These are phyloP conservation scores for Myxocyprinus asiaticus DNA, from an alignment of 2,113 vertebrate species.

Conservation along the genomic window DNA sequence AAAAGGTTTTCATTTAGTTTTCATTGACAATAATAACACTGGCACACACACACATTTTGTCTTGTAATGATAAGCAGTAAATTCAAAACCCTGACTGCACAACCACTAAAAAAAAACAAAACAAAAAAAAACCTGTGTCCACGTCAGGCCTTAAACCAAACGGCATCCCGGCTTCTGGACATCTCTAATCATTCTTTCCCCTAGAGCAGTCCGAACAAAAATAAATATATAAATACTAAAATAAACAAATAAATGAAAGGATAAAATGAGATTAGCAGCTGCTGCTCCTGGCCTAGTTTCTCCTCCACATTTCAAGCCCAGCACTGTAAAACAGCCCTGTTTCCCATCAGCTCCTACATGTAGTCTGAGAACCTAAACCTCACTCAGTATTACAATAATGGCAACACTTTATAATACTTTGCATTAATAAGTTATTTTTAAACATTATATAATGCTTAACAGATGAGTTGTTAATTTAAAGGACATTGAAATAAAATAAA, in stretches of 20 bases:
- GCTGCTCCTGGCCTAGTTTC: conserved; percentile 43
- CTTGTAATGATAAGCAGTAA: neutral
- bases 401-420: no score
- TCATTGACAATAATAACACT: no score
- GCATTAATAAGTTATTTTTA: no score
- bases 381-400: neutral
- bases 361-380: no score
- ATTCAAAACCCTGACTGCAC: conserved; percentile 9
- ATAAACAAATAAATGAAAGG: conserved; percentile 38
- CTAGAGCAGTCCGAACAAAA: neutral
- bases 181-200: conserved; percentile 4
- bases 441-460: no score
- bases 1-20: no score
- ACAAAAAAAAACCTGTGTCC: neutral
- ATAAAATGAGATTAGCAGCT: conserved; percentile 52
- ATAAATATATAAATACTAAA: conserved; percentile 43
- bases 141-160: neutral
- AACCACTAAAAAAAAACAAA: neutral
- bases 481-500: no score
- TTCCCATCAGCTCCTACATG: conserved; percentile 17
- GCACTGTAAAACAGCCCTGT: conserved; percentile 5
- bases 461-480: no score
- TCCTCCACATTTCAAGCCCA: neutral
- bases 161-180: neutral
- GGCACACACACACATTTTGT: no score